Conservation (phyloP, 1,140 invertebrate species). For the Drosophila aff. region DNA sequence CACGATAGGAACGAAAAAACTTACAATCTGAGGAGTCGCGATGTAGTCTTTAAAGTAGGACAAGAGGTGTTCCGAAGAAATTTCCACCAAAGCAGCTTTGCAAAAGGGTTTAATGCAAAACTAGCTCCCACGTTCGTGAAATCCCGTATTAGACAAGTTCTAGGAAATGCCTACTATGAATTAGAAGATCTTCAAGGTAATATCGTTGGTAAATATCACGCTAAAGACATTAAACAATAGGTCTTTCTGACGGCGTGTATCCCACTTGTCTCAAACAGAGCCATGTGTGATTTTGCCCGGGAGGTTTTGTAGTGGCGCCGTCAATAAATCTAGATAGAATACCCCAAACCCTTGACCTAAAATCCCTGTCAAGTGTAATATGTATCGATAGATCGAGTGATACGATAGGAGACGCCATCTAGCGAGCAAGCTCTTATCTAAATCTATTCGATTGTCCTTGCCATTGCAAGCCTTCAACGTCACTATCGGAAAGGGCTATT, state of each 20-base stretch:
- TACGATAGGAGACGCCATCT: no score
- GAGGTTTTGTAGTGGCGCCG: no score
- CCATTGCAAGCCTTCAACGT: no score
- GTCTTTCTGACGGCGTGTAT: conserved; percentile 3
- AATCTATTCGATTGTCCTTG: no score
- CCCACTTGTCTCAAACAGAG: conserved; percentile 1
- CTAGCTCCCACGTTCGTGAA: conserved; percentile 1
- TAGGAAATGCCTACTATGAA: neutral
- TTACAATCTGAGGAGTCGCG: conserved; percentile 9
- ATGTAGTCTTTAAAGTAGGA: conserved; percentile 1
- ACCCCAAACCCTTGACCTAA: no score
- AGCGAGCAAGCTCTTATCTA: no score
- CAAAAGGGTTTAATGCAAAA: conserved; percentile 4
- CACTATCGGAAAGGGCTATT: no score
- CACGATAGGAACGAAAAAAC: neutral
- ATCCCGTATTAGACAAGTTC: neutral
- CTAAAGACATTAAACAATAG: conserved; percentile 17
- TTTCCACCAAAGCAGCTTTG: conserved; percentile 13
- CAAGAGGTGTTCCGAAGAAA: conserved; percentile 4
- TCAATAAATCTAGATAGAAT: no score
- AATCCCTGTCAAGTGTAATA: no score
- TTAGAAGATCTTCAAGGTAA: conserved; percentile 14
- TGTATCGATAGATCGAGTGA: no score
- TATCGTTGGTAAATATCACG: conserved; percentile 7
- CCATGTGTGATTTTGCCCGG: neutral